A percentile compares a stretch with the other conserved stretches of the same genome.
These are phyloP conservation scores for Oeneis ivallda DNA, from an alignment of 2,888 invertebrate genomes.

Conservation along the genomic window DNA sequence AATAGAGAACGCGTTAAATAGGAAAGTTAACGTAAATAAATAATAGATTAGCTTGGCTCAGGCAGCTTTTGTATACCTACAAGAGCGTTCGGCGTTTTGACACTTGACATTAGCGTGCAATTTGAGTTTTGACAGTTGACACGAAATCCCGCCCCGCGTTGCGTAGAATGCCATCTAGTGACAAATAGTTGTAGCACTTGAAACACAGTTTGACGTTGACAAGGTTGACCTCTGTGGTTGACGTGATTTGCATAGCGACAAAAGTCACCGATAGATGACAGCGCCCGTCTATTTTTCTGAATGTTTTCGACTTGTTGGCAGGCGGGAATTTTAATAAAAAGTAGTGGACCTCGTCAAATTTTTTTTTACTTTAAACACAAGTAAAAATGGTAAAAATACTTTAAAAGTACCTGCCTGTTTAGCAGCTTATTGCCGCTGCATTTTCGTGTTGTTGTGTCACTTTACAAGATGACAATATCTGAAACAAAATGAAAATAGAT, in stretches of 20 bases:
- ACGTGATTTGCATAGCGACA: slow-evolving; percentile 58
- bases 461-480: slow-evolving; percentile 46
- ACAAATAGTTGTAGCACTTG: slow-evolving; percentile 37
- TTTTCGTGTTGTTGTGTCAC: slow-evolving; percentile 51
- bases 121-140: slow-evolving; percentile 45
- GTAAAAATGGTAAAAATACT: no score
- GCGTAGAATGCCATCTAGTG: slow-evolving; percentile 62
- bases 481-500: slow-evolving; percentile 48
- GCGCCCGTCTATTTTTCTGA: slow-evolving; percentile 27
- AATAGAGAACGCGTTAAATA: slow-evolving; percentile 57
- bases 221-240: no score
- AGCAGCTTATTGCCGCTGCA: slow-evolving; percentile 80
- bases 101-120: slow-evolving; percentile 45
- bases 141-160: slow-evolving; percentile 15
- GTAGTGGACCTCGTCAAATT: no score
- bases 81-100: slow-evolving; percentile 56
- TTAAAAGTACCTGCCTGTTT: slow-evolving; percentile 57
- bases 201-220: slow-evolving; percentile 14
- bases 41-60: slow-evolving; percentile 77
- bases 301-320: slow-evolving; percentile 25
- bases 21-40: slow-evolving; percentile 70
- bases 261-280: slow-evolving; percentile 58
- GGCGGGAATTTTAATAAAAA: neutral
- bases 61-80: slow-evolving; percentile 68
- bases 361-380: no score